phyloP scores from a whole-genome alignment of 2,888 invertebrate genomes.

The Cephalotes varians region DNA sequence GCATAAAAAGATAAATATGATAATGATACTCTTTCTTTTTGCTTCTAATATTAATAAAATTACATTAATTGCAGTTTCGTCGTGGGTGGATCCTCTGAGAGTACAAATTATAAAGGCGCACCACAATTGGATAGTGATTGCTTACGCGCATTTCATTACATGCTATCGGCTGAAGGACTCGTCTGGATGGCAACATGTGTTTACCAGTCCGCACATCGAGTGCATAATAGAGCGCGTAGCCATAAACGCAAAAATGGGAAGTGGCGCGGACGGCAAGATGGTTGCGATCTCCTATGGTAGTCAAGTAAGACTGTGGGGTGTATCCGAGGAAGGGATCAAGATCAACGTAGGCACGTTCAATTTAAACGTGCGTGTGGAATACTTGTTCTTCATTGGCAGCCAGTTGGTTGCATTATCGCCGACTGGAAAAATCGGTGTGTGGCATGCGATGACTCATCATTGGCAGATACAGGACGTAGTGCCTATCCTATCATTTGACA shows the following conservation, averaged over 20 bases:
- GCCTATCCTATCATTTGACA: constrained; percentile 98
- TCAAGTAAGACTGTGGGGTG: constrained; percentile 92
- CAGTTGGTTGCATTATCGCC: constrained; percentile 98
- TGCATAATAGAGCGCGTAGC: constrained; percentile 96
- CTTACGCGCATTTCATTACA: constrained; percentile 97
- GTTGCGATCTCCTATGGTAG: constrained; percentile 93
- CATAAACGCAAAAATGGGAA: constrained; percentile 91
- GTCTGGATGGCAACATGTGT: constrained; percentile 98
- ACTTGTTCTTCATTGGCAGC: constrained; percentile 98
- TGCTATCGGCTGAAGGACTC: constrained; percentile 98
- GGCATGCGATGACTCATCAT: constrained; percentile 99
- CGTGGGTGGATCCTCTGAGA: constrained; percentile 94
- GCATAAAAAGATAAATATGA: too few relatives aligned
- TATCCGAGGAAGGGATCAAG: constrained; percentile 91
- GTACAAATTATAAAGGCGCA: constrained; percentile 98
- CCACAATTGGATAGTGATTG: constrained; percentile 99
- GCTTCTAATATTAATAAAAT: constrained; percentile 19
- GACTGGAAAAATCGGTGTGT: constrained; percentile 98
- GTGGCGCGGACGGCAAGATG: constrained; percentile 89
- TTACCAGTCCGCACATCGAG: constrained; percentile 97
- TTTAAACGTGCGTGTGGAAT: constrained; percentile 96
- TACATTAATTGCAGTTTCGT: constrained; percentile 87
- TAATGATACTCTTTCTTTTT: not conserved
- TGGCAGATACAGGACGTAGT: constrained; percentile 99
- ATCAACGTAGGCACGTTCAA: constrained; percentile 94